Evolutionary conservation across 2,113 vertebrate genomes (phyloP), one percentile per base, ranked within the genome.

Genomic region (Arothron firmamentum): DNA sequence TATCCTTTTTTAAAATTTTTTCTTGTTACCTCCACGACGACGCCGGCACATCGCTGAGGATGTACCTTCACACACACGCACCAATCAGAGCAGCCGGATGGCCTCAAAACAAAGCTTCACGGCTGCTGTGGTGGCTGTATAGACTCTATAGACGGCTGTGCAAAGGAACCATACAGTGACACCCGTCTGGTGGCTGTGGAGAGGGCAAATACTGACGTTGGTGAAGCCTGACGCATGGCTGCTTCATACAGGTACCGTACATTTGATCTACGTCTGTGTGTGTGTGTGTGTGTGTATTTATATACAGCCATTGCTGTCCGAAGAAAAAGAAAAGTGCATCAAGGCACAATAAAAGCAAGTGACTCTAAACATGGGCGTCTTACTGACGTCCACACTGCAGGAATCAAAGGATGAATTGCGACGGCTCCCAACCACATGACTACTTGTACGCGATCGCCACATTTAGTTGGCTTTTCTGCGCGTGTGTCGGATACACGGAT

Each of bases 321-420:
- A 86, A 87, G 85, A 79, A 82, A 87, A 86, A 87, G 85, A 79
- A 82, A 87, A 86, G 88, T 90, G 87, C 86, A 57, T 89, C 87
- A 89, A 89, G 88, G 89, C 88, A 90, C 89, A 80, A 89, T 81
- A 80, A 88, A 66, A 84, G 67, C 80, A 77, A 85, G 81, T 38
- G 72, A 77, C 80, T 80, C 85, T 89, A 77, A 84, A 86, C 79
- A 76, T 62, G 74, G 83, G 78, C 83, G 83, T 81, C 84, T 79
- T 63, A 78, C 60, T 58, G 69, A 82, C 67, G 68, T 72, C 72
- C 81, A 78, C 68, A 60, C 66, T 14, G 64, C 20, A 57, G 75
- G 63, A 74, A 77, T 60, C 65, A 71, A 68, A 83, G 64, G 71
- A 78, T 64, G 4, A 62, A 80, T 71, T 58, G 57, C 50, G 63